Evolutionary conservation across 1,140 invertebrate species (phyloP).

Genomic region (Sitodiplosis mosellana): DNA sequence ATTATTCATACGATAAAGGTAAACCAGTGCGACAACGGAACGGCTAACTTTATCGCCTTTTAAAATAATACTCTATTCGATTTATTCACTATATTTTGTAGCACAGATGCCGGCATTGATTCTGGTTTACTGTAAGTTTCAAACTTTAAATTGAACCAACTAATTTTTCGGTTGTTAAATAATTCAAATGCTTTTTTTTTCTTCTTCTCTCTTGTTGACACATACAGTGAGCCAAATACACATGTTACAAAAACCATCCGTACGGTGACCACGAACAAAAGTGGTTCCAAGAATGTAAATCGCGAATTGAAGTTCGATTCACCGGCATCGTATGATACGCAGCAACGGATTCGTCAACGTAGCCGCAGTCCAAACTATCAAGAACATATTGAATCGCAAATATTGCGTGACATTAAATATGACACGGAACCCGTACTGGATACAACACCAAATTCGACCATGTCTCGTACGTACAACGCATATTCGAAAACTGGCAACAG

Average conservation of each 20-base stretch:
- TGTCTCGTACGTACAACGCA: constrained; percentile 5
- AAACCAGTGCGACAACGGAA: neutral
- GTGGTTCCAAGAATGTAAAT: constrained; percentile 8
- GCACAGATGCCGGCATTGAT: constrained; percentile 11
- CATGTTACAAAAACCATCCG: constrained; percentile 20
- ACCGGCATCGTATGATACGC: neutral
- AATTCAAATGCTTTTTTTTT: neutral
- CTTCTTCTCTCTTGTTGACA: neutral
- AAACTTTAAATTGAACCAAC: neutral
- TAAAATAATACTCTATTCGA: neutral
- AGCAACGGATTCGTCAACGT: neutral
- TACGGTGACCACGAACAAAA: constrained; percentile 17
- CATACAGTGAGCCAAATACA: constrained; percentile 13
- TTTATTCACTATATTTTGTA: neutral
- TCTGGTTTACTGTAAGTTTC: constrained; percentile 22
- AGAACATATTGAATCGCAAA: neutral
- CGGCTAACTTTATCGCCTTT: neutral
- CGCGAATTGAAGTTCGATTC: constrained; percentile 7
- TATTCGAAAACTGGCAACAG: neutral
- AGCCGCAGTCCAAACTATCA: constrained; percentile 2
- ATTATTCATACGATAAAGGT: constrained; percentile 13
- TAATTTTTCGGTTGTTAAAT: neutral
- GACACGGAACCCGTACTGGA: neutral
- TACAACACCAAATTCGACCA: neutral
- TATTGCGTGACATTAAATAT: constrained; percentile 2